These are phyloP conservation scores for Drosophila fulvimacula DNA, from an alignment of 2,888 invertebrate genomes.

Conservation along the genomic window DNA sequence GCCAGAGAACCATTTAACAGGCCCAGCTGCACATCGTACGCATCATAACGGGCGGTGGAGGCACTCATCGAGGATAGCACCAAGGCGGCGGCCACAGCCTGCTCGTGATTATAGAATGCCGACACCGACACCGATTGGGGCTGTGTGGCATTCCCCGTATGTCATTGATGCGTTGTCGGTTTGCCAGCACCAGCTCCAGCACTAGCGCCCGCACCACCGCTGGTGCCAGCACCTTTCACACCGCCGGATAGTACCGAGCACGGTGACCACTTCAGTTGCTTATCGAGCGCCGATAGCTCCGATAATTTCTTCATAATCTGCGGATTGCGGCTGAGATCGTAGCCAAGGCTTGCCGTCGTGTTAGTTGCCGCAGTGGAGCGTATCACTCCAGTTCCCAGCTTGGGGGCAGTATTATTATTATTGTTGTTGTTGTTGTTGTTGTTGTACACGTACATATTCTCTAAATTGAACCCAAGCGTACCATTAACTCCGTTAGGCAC, in stretches of 20 bases:
- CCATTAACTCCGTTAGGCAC: slow-evolving; percentile 41
- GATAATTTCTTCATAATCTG: slow-evolving; percentile 53
- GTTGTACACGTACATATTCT: slow-evolving; percentile 55
- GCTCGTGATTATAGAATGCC: slow-evolving; percentile 82
- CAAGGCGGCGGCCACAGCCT: slow-evolving; percentile 80
- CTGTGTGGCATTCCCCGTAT: slow-evolving; percentile 69
- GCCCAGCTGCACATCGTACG: slow-evolving; percentile 57
- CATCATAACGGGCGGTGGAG: slow-evolving; percentile 53
- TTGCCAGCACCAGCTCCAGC: slow-evolving; percentile 36
- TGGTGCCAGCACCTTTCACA: slow-evolving; percentile 25
- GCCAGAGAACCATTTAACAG: slow-evolving; percentile 54
- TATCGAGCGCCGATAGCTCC: slow-evolving; percentile 54
- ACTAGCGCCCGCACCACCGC: slow-evolving; percentile 7
- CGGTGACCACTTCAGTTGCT: slow-evolving; percentile 49
- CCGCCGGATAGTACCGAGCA: slow-evolving; percentile 37
- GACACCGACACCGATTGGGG: slow-evolving; percentile 68
- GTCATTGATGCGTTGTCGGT: slow-evolving; percentile 75
- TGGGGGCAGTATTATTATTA: slow-evolving; percentile 6
- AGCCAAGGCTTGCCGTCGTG: slow-evolving; percentile 11
- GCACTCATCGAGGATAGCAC: slow-evolving; percentile 81
- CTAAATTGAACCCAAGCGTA: slow-evolving; percentile 39
- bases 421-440: slow-evolving; percentile 54
- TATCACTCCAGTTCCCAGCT: slow-evolving; percentile 28
- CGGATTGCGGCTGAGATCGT: slow-evolving; percentile 47
- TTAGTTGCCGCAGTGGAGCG: slow-evolving; percentile 18